Conservation (phyloP, 1,140 invertebrate species). For the Drosophila lini region DNA sequence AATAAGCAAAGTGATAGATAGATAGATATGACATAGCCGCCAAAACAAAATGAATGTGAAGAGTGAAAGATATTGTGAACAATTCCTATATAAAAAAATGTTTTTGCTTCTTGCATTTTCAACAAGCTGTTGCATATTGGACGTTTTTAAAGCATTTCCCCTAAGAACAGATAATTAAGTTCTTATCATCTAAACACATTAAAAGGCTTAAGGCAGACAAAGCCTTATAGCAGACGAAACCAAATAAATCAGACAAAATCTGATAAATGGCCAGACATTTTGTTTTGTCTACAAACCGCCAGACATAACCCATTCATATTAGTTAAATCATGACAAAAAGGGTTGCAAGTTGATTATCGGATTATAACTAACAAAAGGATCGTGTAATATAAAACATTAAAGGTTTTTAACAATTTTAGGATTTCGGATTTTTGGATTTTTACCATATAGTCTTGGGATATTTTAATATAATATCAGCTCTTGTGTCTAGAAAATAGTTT, state of each 20-base stretch:
- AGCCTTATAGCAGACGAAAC: not conserved
- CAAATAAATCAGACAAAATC: constrained; percentile 15
- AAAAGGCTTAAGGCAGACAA: constrained; percentile 55
- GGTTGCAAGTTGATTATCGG: not conserved
- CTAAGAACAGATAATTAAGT: constrained; percentile 55
- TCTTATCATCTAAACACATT: constrained; percentile 68
- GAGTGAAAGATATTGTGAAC: not conserved
- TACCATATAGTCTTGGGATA: not conserved
- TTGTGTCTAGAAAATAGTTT: not conserved
- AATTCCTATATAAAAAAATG: too few species aligned
- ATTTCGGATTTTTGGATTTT: too few species aligned
- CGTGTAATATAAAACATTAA: not conserved
- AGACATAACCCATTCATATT: constrained; percentile 42
- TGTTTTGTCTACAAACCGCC: constrained; percentile 42
- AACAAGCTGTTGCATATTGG: constrained; percentile 47
- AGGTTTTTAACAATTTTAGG: too few species aligned
- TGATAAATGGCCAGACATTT: constrained; percentile 23
- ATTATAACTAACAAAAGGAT: not conserved
- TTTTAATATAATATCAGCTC: not conserved
- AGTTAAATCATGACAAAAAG: not conserved
- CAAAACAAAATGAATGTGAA: constrained; percentile 9
- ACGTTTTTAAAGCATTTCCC: constrained; percentile 16
- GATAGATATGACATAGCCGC: too few species aligned
- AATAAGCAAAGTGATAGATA: too few species aligned
- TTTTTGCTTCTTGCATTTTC: not conserved